These are phyloP conservation scores for Meteorus cinctellus DNA, from an alignment of 2,888 invertebrate species.

Conservation along the genomic window DNA sequence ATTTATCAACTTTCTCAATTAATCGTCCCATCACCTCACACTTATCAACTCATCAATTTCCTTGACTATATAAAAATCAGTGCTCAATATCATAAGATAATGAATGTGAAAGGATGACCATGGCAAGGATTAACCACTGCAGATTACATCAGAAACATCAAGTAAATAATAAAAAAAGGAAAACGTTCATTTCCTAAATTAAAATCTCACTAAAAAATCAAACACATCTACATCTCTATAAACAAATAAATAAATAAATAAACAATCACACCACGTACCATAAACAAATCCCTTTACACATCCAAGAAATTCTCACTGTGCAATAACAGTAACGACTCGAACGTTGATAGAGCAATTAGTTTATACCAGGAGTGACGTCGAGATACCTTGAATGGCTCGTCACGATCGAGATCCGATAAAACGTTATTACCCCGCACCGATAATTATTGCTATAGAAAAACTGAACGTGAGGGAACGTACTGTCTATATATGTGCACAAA, in stretches of 20 bases:
- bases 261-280: neutral
- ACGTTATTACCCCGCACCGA: constrained; percentile 41
- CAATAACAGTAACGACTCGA: constrained; percentile 21
- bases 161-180: neutral
- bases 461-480: constrained; percentile 34
- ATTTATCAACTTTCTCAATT: too few species aligned
- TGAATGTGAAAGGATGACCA: constrained; percentile 42
- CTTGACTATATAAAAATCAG: neutral
- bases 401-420: constrained; percentile 47
- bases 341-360: constrained; percentile 55
- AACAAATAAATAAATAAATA: neutral
- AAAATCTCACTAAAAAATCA: constrained; percentile 6
- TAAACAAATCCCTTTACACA: neutral
- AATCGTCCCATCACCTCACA: neutral
- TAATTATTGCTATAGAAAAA: constrained; percentile 34
- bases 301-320: constrained; percentile 1
- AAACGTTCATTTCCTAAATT: constrained; percentile 22
- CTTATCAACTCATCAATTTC: neutral
- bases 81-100: neutral
- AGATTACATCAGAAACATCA: constrained; percentile 26
- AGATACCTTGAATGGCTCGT: constrained; percentile 53
- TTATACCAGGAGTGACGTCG: constrained; percentile 48
- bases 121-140: constrained; percentile 30
- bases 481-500: constrained; percentile 4
- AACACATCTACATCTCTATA: neutral